These are phyloP conservation scores for Oasisia sp. DNA, from an alignment of 2,888 invertebrate species.

Conservation along the genomic window DNA sequence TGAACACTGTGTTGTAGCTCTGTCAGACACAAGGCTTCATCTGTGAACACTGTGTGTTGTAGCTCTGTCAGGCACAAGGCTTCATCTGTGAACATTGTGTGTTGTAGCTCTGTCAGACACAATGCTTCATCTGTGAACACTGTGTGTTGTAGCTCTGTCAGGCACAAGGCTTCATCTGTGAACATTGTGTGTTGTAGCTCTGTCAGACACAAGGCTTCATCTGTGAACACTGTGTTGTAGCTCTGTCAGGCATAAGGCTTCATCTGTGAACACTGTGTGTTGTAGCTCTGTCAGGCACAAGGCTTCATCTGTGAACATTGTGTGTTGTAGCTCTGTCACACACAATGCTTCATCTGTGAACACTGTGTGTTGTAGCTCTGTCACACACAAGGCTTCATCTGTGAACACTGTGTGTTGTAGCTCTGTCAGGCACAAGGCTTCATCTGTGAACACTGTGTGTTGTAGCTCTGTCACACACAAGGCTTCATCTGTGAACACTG, in stretches of 20 bases:
- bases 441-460: constrained; percentile 64
- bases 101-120: too few relatives aligned
- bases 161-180: constrained; percentile 64
- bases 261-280: constrained; percentile 64
- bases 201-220: constrained; percentile 63
- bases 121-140: constrained; percentile 65
- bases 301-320: constrained; percentile 66
- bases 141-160: too few relatives aligned
- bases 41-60: constrained; percentile 64
- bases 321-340: too few relatives aligned
- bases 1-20: constrained; percentile 63
- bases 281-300: constrained; percentile 60
- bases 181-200: too few relatives aligned
- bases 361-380: too few relatives aligned
- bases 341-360: constrained; percentile 64
- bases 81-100: constrained; percentile 64
- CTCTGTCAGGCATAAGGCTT: constrained; percentile 64
- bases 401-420: constrained; percentile 64
- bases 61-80: constrained; percentile 62
- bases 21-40: constrained; percentile 63
- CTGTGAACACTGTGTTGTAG: constrained; percentile 64
- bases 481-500: constrained; percentile 66
- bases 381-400: constrained; percentile 63
- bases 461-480: constrained; percentile 59
- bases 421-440: constrained; percentile 64